Percentiles rank a stretch among this genome's conserved stretches.
These are phyloP conservation scores for Ips nitidus DNA, from an alignment of 1,140 invertebrate species.

Conservation along the genomic window DNA sequence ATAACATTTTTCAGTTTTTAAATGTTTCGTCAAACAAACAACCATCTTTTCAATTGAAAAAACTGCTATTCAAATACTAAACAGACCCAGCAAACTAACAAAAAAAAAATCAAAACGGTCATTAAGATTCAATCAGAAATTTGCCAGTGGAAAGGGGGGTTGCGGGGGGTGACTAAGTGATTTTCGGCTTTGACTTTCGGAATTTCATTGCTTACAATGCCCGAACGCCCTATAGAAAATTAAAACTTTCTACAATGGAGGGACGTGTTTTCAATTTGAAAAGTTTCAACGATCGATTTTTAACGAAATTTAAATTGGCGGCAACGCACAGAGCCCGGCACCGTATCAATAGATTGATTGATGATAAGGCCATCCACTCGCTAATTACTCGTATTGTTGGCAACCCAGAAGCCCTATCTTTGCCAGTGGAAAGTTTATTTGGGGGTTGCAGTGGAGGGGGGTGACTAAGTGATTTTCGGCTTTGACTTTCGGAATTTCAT, in stretches of 20 bases:
- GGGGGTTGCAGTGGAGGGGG: no score
- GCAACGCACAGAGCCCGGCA: background rate
- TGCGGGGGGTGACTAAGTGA: slow-evolving; percentile 15
- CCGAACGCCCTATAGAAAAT: slow-evolving; percentile 14
- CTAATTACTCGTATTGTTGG: slow-evolving; percentile 33
- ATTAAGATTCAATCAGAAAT: no score
- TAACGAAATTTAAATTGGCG: slow-evolving; percentile 26
- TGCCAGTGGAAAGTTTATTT: no score
- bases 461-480: slow-evolving; percentile 24
- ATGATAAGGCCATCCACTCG: slow-evolving; percentile 18
- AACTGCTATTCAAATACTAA: no score
- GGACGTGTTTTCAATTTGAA: slow-evolving; percentile 12
- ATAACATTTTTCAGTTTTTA: no score
- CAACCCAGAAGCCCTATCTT: slow-evolving; percentile 16
- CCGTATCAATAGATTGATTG: slow-evolving; percentile 34
- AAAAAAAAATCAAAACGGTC: no score
- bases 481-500: background rate
- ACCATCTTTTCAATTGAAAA: no score
- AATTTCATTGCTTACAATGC: slow-evolving; percentile 7
- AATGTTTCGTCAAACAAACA: no score
- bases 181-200: slow-evolving; percentile 6
- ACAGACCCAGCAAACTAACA: no score
- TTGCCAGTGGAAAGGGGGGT: no score
- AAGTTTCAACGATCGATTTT: slow-evolving; percentile 21
- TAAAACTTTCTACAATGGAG: slow-evolving; percentile 20